Conservation (phyloP, 1,140 invertebrate species). For the Anthonomus grandis region DNA sequence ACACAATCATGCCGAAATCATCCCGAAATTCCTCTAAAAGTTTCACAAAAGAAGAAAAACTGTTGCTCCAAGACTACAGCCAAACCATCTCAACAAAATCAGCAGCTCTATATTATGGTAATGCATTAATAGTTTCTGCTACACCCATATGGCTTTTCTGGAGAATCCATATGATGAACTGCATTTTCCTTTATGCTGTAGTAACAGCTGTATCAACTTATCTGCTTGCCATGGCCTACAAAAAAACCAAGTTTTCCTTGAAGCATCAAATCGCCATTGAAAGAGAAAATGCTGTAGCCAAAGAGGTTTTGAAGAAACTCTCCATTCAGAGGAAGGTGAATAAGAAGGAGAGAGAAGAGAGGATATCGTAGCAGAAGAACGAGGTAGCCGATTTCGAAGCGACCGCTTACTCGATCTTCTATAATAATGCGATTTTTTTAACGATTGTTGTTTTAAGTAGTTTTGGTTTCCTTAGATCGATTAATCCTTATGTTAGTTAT, state of each 20-base stretch:
- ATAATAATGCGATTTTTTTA: conserved; percentile 97
- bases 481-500: conserved; percentile 92
- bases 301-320: conserved; percentile 89
- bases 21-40: conserved; percentile 56
- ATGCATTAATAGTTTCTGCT: conserved; percentile 94
- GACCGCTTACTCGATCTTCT: conserved; percentile 98
- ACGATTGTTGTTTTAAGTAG: conserved; percentile 91
- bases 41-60: conserved; percentile 97
- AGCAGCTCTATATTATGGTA: conserved; percentile 95
- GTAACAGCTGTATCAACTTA: conserved; percentile 88
- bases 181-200: conserved; percentile 81
- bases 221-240: conserved; percentile 92
- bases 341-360: conserved; percentile 98
- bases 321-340: conserved; percentile 98
- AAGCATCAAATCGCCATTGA: conserved; percentile 98
- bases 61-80: conserved; percentile 96
- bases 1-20: conserved; percentile 58
- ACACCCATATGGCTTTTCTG: conserved; percentile 98
- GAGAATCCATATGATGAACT: conserved; percentile 96
- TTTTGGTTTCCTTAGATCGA: conserved; percentile 89
- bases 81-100: conserved; percentile 97
- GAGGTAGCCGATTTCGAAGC: conserved; percentile 99
- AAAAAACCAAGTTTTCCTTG: conserved; percentile 96
- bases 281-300: conserved; percentile 91
- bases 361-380: conserved; percentile 98